A percentile compares a stretch with the other conserved stretches of the same genome.
Evolutionary conservation across 1,140 invertebrate species (phyloP).

Genomic region (Bathynomus jamesi): DNA sequence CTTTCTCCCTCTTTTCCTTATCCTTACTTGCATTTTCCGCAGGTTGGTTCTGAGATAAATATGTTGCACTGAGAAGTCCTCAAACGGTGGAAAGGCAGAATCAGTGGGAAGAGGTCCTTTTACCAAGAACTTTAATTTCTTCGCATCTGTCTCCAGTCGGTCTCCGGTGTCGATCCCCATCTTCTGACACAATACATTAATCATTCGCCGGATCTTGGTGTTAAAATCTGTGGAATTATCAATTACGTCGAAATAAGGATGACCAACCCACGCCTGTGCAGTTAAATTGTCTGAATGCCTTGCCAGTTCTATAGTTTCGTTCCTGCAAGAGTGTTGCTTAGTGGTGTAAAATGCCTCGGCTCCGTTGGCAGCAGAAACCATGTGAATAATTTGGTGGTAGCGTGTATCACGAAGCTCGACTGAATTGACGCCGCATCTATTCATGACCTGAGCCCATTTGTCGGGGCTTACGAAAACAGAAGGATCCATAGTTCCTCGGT

Average conservation of each 20-base stretch:
- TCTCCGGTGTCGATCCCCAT: constrained; percentile 91
- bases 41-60: constrained; percentile 88
- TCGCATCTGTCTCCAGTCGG: constrained; percentile 75
- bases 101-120: constrained; percentile 60
- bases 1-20: constrained; percentile 92
- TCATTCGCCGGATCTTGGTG: constrained; percentile 54
- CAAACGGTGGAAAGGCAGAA: constrained; percentile 77
- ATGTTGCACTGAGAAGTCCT: constrained; percentile 96
- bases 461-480: constrained; percentile 57
- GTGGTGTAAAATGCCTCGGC: constrained; percentile 95
- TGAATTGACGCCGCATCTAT: constrained; percentile 79
- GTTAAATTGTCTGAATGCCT: constrained; percentile 80
- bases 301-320: constrained; percentile 78
- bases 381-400: constrained; percentile 91
- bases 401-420: constrained; percentile 91
- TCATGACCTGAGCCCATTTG: constrained; percentile 80
- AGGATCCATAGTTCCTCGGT: constrained; percentile 95
- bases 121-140: constrained; percentile 90
- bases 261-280: constrained; percentile 91
- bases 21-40: constrained; percentile 79
- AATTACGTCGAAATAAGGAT: constrained; percentile 98
- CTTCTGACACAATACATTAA: constrained; percentile 69
- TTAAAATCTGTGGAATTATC: constrained; percentile 97
- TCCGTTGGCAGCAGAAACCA: constrained; percentile 93
- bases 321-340: constrained; percentile 81